Base-by-base conservation (phyloP, 2,888 invertebrate genomes). In the Tinea pellionella region DNA sequence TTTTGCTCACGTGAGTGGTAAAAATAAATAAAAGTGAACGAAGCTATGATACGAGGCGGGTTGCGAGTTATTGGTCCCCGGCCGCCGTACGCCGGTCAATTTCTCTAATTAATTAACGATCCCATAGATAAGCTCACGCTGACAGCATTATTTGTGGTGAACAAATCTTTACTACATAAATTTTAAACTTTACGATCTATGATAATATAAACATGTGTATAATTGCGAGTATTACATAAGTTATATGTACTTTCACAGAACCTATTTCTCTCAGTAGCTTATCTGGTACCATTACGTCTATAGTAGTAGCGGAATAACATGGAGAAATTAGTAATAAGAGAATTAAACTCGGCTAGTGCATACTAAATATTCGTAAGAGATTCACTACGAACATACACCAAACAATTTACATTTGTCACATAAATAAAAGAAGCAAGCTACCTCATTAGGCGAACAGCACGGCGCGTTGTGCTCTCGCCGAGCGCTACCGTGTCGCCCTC, bases 101-200 rank as follows among this genome's bases (percentile, higher is more conserved):
- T 85, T 86, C 86, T 86, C 86, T 87, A 87, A 87, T 87, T 87
- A 87, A 86, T 86, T 86, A 86, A 82, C 83, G 87, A 87, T 87
- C 81, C 78, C 71, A 73, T 80, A 85, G 86, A 86, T 86, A 86
- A 86, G 78, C 75, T 76, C 70, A 80, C 41, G 80, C 82, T 86
- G 86, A 87, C 87, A 87, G 85, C 78, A 80, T 87, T 86, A 87
- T 87, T 87, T 87, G 87, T 87, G 85, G 86, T 80, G 74, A 78
- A 84, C 85, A 85, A 87, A 87, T 86, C 85, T 84, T 59, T 78
- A 74, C 78, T 74, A 78, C 86, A 87, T 87, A 86, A 87, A 87
- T 87, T 85, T 80, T 73, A 80, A 70, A 76, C 73, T 81, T 84
- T 85, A 85, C 78, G 81, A 76, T 80, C 80, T 80, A 81, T 57